Conservation (phyloP, 2,888 invertebrate genomes). For the Drymonia ruficornis region DNA sequence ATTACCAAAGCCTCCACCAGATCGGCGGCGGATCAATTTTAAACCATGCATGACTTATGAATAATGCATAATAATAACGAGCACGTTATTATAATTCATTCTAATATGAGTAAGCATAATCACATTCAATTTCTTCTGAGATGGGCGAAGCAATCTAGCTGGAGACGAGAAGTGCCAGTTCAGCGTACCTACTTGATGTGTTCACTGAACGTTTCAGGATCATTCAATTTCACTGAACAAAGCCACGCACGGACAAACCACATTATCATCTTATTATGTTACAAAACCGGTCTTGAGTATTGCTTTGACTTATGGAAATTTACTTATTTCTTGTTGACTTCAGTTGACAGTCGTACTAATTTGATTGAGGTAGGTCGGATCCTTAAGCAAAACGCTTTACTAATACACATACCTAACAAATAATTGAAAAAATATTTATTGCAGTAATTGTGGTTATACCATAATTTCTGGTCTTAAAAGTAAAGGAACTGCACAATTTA, state of each 20-base stretch:
- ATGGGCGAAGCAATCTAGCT: slow-evolving; percentile 39
- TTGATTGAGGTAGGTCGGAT: neutral
- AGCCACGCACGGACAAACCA: slow-evolving; percentile 38
- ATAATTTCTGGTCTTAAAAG: no score
- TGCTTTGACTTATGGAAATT: slow-evolving; percentile 1
- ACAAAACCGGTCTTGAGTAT: neutral
- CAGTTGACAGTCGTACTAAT: neutral
- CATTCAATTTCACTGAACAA: slow-evolving; percentile 57
- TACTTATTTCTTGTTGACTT: neutral
- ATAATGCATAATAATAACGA: slow-evolving; percentile 8
- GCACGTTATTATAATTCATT: neutral
- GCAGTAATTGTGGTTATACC: no score
- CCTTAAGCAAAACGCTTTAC: no score
- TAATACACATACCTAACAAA: no score
- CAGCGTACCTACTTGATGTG: slow-evolving; percentile 45
- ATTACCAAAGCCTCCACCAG: no score
- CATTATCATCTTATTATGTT: slow-evolving; percentile 33
- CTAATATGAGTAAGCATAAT: slow-evolving; percentile 25
- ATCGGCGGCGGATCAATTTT: neutral
- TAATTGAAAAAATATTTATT: no score
- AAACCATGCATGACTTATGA: neutral
- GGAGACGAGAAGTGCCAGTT: slow-evolving; percentile 41
- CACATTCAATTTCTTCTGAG: slow-evolving; percentile 38
- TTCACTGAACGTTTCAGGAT: slow-evolving; percentile 62
- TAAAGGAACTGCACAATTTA: no score